Evolutionary conservation across 1,140 invertebrate species (phyloP), one percentile per base, ranked within the genome.

Genomic region (Tetramorium alpestre): DNA sequence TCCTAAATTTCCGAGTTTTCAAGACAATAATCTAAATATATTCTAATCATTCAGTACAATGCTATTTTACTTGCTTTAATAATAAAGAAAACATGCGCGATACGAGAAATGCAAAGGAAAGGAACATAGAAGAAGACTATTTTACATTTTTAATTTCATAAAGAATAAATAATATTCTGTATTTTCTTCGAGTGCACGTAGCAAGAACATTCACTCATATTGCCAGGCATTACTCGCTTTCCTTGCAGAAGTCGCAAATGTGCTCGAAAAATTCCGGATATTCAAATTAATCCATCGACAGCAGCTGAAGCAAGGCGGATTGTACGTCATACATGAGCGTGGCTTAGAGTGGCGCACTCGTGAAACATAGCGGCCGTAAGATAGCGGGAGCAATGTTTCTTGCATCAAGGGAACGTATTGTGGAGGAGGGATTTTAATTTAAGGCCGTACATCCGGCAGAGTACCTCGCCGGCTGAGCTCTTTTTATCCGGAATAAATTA

Each of bases 401-500:
- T 70, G 75, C 38, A 86, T 81, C 69, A 65, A 47, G 38, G 62
- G 28, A 72, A 69, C 70, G 51, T 76, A 86, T 75, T 86, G 33
- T 33, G 87, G 81, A 64, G 70, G 18, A 41, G 25, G 62, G 16
- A 47, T 80, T 88, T 88, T 86, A 88, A 51, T 85, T 44, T 65
- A 69, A 81, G 69, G 67, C 47, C 44, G 56, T 80, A 73, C 82
- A 88, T 88, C 78, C 87, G 60, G 65, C 67, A 49, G 70, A 86
- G 58, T 75, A 82, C 54, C 75, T 86, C 11, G 38, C 33, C 51
- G 41, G 49, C 88, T 87, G 89, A 92, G 90, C 90, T 91, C 73
- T 76, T 90, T 93, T 92, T 92, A 93, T 93, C 90, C 91, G 56
- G 91, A 92, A 92, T 94, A 94, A 93, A 93, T 93, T 93, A 93